Base-by-base conservation (phyloP, 2,113 vertebrate genomes). In the Notiomystis cincta region DNA sequence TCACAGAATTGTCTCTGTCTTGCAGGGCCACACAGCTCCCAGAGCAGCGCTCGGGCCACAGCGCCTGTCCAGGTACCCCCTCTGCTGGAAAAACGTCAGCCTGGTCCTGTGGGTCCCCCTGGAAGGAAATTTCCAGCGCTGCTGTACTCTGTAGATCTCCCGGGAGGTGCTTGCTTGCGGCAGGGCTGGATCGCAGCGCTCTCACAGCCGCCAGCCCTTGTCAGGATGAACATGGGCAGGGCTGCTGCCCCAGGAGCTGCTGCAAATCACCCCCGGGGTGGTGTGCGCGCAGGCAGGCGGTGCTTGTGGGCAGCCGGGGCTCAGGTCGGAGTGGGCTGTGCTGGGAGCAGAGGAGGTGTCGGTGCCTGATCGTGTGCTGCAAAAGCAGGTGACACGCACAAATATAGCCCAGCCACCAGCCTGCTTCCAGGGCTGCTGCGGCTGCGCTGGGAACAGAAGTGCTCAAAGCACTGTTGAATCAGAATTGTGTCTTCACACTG, bases 201-300 rank as follows among this genome's bases (percentile, higher is more conserved):
- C 53, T 65, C 15, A 10, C 38, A 58, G 64, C 48, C 6, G 1
- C 31, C 48, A 69, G 33, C 31, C 73, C n/a, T 31, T 24, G 56
- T 51, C 25, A 1, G 0, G 0, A 35, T 73, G 60, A 31, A 19
- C 75, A 35, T 0, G 4, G 25, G 60, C 83, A 78, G 45, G 50
- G 60, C 82, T 60, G 75, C 7, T 47, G 79, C 70, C 48, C 44
- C 44, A 24, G 44, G 73, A 40, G 23, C 70, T 93, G 60, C 80
- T 28, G 65, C 54, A 69, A 64, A 40, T 48, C 13, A 0, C 31
- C 15, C 67, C 64, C 5, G 7, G 48, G 48, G 79, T 1, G 65
- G 64, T 40, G 58, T 45, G 87, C 58, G 10, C 24, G 5, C 20
- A 27, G 50, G 48, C 48, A 47, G 53, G 50, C 7, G 65, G 22